Percentiles rank a stretch among this genome's conserved stretches.
phyloP scores from a whole-genome alignment of 1,140 invertebrate species.

The Lucilia sericata region DNA sequence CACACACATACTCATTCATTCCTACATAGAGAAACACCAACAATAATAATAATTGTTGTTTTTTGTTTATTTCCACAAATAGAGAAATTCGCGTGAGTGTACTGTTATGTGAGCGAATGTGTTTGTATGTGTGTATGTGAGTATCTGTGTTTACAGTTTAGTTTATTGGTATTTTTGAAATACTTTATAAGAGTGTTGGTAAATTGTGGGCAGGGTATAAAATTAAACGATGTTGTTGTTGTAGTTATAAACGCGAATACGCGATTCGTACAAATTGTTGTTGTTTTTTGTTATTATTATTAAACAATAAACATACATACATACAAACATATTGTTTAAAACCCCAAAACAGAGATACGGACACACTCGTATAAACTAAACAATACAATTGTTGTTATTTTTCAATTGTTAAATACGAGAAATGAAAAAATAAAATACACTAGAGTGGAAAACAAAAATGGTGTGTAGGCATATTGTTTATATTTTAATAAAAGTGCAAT shows the following conservation, averaged over 20 bases:
- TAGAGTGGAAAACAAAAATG: not conserved
- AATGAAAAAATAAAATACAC: no score
- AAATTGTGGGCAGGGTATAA: slow-evolving; percentile 67
- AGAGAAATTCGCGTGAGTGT: slow-evolving; percentile 26
- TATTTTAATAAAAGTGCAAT: not conserved
- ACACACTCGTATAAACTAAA: no score
- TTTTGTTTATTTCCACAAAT: not conserved
- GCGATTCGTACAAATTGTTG: slow-evolving; percentile 66
- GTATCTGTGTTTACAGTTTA: not conserved
- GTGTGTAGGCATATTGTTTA: slow-evolving; percentile 34
- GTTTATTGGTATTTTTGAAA: no score
- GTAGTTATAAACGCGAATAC: slow-evolving; percentile 65
- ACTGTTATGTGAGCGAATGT: slow-evolving; percentile 29
- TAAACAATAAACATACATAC: not conserved
- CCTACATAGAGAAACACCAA: not conserved
- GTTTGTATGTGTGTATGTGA: slow-evolving; percentile 56
- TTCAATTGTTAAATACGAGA: not conserved
- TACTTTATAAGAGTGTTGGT: slow-evolving; percentile 51
- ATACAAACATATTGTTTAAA: no score
- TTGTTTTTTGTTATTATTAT: not conserved
- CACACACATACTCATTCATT: slow-evolving; percentile 5
- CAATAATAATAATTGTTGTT: not conserved
- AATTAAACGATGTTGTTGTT: slow-evolving; percentile 57
- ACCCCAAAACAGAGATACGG: no score
- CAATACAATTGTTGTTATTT: slow-evolving; percentile 7